Percentiles rank a stretch among this genome's conserved stretches.
phyloP scores from a whole-genome alignment of 2,797 vertebrate genomes.

The Psittacula echo region DNA sequence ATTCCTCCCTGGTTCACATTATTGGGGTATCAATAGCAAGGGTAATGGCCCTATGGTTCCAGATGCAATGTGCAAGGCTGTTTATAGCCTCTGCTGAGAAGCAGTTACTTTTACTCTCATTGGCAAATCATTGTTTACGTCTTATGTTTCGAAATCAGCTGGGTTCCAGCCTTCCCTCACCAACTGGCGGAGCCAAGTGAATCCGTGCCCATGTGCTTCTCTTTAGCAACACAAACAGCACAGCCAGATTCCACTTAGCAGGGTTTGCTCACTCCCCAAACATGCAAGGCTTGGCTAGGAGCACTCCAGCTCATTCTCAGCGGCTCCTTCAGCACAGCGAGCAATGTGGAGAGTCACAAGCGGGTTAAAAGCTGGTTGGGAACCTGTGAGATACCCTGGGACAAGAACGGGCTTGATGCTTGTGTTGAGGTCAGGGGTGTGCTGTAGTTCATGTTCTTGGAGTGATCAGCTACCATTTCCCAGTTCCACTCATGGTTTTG shows the following conservation, averaged over 20 bases:
- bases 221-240: conserved; percentile 60
- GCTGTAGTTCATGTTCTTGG: neutral
- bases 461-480: rapidly evolving
- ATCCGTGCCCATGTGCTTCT: conserved; percentile 49
- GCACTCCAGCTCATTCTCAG: rapidly evolving
- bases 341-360: rapidly evolving
- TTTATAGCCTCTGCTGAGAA: conserved; percentile 37
- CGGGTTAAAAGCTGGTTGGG: neutral
- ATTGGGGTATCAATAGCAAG: neutral
- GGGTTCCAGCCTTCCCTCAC: conserved; percentile 40
- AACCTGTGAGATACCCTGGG: neutral
- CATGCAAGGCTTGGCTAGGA: neutral
- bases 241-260: conserved; percentile 22
- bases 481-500: rapidly evolving
- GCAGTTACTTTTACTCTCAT: conserved; percentile 40
- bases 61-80: neutral
- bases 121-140: conserved; percentile 22
- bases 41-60: neutral
- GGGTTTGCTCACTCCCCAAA: conserved; percentile 36
- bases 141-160: conserved; percentile 46
- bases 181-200: neutral
- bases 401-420: neutral
- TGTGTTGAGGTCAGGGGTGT: rapidly evolving
- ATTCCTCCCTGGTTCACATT: neutral
- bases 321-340: rapidly evolving